Evolutionary conservation across 2,888 invertebrate genomes (phyloP), one percentile per base, ranked within the genome.

Genomic region (Branchellion lobata): DNA sequence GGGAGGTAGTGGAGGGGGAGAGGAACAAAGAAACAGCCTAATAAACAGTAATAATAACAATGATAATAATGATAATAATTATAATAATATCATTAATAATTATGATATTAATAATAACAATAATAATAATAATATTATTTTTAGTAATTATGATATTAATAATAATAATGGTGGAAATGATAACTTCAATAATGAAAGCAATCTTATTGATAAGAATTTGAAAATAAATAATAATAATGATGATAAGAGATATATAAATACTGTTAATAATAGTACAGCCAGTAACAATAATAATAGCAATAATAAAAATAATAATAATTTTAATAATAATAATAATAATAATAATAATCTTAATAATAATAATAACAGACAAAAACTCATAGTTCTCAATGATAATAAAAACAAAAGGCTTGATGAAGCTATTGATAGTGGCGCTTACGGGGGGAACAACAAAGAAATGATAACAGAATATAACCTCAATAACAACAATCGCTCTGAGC

Each of bases 241-340:
- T 57, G 24, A 18, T 24, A 57, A 57, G 5, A 57, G 21, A 14
- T 24, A 57, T 57, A 3, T 14, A 57, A 57, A 57, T 8, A n/a
- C 11, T 57, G 8, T 24, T 3, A 57, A n/a, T 8, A n/a, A 18
- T 57, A 57, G 24, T 18, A 57, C 5, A 14, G 24, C 5, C 24
- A 57, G 21, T 57, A 57, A 57, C 3, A 57, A 8, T 57, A 57
- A 18, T n/a, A 57, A 57, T n/a, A 57, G 24, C 21, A 8, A 57
- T 8, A 18, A 57, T 57, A 57, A 57, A 14, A 57, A 57, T 57
- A 57, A 8, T 18, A 24, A 57, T 57, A n/a, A 57, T 57, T 3
- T 14, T 8, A 57, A 57, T n/a, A 57, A 57, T n/a, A 57, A 57
- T 57, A 57, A n/a, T 57, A n/a, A 8, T 57, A n/a, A 57, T 57